A percentile compares a stretch with the other conserved stretches of the same genome.
Conservation (phyloP, 2,888 invertebrate species). For the Notodonta dromedarius region DNA sequence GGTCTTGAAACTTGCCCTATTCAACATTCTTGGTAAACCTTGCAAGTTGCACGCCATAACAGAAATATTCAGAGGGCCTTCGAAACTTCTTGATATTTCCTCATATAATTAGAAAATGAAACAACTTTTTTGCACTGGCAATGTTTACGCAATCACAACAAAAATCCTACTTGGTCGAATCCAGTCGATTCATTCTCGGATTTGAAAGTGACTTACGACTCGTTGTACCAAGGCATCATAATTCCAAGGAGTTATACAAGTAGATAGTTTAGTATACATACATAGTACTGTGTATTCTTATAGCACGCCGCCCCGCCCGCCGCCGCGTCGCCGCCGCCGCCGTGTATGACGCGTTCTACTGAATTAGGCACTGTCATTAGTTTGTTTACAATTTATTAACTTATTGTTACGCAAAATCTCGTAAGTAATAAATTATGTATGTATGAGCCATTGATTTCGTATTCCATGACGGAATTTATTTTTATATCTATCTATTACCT, state of each 20-base stretch:
- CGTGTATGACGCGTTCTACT: slow-evolving; percentile 22
- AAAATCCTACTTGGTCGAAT: background rate
- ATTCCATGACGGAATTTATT: background rate
- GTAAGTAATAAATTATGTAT: slow-evolving; percentile 18
- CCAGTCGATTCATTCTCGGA: slow-evolving; percentile 27
- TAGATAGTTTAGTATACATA: background rate
- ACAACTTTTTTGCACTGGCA: no score
- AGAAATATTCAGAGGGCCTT: no score
- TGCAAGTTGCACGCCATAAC: no score
- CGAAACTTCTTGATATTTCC: no score
- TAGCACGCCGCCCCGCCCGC: no score
- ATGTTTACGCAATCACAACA: background rate
- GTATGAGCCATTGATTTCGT: slow-evolving; percentile 14
- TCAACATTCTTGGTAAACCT: no score
- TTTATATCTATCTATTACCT: background rate
- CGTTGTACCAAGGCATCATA: slow-evolving; percentile 58
- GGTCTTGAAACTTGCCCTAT: no score
- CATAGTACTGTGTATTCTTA: slow-evolving; percentile 4
- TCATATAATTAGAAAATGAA: no score
- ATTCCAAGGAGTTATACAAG: slow-evolving; percentile 36
- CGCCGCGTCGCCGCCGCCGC: no score
- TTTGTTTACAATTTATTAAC: slow-evolving; percentile 28
- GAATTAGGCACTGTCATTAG: slow-evolving; percentile 18
- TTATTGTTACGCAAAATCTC: slow-evolving; percentile 17
- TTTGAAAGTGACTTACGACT: slow-evolving; percentile 68